Conservation (phyloP, 2,113 vertebrate genomes). For the Bubo scandiacus region DNA sequence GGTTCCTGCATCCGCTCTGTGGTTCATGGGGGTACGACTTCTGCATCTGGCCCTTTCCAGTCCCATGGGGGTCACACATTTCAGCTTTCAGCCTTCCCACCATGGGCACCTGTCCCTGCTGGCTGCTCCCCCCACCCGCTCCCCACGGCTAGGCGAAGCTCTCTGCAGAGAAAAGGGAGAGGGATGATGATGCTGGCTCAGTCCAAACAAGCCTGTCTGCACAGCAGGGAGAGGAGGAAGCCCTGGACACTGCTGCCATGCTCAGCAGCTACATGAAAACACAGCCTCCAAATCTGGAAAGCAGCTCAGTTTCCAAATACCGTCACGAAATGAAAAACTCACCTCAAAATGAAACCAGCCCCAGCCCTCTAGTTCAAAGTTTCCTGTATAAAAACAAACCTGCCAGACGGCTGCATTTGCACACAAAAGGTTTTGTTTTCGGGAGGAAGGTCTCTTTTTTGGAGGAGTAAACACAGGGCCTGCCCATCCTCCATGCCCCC, state of each 20-base stretch:
- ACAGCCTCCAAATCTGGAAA: background rate
- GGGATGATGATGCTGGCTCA: background rate
- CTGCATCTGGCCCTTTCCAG: background rate
- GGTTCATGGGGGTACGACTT: background rate
- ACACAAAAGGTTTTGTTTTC: slow-evolving; percentile 43
- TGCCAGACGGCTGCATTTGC: background rate
- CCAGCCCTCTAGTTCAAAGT: background rate
- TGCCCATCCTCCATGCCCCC: background rate
- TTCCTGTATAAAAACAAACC: slow-evolving; percentile 36
- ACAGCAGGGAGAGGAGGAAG: background rate
- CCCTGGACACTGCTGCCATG: background rate
- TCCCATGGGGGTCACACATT: background rate
- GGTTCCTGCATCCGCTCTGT: rapidly evolving
- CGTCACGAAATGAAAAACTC: background rate
- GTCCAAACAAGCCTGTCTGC: background rate
- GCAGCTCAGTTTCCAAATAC: background rate
- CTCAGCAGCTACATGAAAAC: background rate
- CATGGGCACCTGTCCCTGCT: rapidly evolving
- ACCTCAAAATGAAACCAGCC: background rate
- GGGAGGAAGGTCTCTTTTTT: background rate
- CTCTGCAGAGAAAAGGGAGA: background rate
- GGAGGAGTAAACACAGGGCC: slow-evolving; percentile 26
- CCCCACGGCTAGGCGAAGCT: rapidly evolving
- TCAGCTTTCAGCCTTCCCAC: background rate
- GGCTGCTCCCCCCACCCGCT: rapidly evolving